phyloP scores from a whole-genome alignment of 2,113 vertebrate species.

The Chaetorhynchus papuensis region DNA sequence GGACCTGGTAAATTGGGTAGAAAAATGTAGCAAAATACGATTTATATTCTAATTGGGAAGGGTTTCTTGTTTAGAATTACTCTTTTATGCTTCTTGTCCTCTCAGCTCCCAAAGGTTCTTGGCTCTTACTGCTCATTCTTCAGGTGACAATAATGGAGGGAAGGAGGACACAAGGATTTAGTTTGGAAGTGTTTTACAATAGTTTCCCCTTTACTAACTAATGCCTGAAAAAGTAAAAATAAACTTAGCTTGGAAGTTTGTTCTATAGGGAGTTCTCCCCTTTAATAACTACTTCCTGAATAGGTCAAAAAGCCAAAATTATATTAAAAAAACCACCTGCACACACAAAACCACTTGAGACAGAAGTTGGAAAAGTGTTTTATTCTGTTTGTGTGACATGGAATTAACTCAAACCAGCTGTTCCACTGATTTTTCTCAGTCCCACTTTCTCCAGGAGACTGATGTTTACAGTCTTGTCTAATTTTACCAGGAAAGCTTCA shows the following conservation, averaged over 20 bases:
- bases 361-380: not conserved
- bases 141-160: not conserved
- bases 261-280: not conserved
- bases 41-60: not conserved
- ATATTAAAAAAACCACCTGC: rapidly evolving
- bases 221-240: not conserved
- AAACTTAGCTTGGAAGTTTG: not conserved
- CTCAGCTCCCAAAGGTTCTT: not conserved
- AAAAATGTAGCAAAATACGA: rapidly evolving
- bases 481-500: not conserved
- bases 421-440: not conserved
- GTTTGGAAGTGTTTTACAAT: not conserved
- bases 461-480: not conserved
- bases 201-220: not conserved
- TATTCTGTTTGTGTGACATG: not conserved
- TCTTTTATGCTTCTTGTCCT: not conserved
- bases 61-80: not conserved
- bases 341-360: not conserved
- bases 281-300: not conserved
- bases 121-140: not conserved
- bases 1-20: not conserved
- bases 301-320: not conserved
- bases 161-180: not conserved
- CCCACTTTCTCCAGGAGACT: not conserved
- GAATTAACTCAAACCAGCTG: not conserved